Conservation (phyloP, 2,797 vertebrate genomes). For the Nyctalus aviator region DNA sequence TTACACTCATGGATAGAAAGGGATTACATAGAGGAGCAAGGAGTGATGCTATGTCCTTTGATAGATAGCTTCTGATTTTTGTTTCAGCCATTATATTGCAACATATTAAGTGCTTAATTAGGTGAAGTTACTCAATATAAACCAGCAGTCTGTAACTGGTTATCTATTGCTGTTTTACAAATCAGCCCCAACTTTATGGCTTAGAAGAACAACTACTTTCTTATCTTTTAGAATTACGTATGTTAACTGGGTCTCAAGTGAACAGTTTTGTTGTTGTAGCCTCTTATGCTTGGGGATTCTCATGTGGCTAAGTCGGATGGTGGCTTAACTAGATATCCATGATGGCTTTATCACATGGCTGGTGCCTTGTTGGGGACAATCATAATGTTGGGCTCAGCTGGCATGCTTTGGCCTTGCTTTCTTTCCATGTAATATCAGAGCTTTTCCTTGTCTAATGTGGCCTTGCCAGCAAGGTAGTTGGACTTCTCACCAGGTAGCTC, state of each 20-base stretch:
- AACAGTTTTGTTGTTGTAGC: background rate
- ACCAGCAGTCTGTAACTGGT: slow-evolving; percentile 2
- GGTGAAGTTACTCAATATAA: background rate
- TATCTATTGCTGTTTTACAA: background rate
- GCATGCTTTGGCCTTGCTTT: background rate
- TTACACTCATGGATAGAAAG: background rate
- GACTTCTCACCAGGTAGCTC: background rate
- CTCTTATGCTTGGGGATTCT: background rate
- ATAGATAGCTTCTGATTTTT: slow-evolving; percentile 51
- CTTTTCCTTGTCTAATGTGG: background rate
- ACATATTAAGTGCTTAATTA: background rate
- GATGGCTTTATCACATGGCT: background rate
- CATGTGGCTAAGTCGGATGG: background rate
- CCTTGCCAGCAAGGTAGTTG: background rate
- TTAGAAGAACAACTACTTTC: background rate
- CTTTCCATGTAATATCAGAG: background rate
- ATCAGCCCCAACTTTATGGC: background rate
- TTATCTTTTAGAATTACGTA: background rate
- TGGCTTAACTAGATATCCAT: background rate
- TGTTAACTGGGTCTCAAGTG: background rate
- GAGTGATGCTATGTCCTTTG: background rate
- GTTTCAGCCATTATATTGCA: background rate
- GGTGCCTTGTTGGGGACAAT: background rate
- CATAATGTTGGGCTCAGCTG: background rate
- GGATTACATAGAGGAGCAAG: background rate